These are phyloP conservation scores for Gymnopithys bicolor DNA, from an alignment of 2,797 vertebrate genomes.

Conservation along the genomic window DNA sequence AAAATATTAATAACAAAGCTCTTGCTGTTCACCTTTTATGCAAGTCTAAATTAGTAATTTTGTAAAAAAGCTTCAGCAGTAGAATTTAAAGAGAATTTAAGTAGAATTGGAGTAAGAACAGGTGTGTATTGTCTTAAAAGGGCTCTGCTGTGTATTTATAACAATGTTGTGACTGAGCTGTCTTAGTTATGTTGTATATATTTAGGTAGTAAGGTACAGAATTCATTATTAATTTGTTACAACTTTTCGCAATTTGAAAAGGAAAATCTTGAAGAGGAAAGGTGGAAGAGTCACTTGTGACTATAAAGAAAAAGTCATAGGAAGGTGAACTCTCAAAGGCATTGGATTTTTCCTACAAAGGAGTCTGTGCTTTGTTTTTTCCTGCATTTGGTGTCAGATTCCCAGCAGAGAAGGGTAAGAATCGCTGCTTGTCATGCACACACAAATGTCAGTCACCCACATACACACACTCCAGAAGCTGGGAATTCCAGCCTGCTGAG, in stretches of 20 bases:
- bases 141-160: neutral
- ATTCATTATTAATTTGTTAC: conserved; percentile 2
- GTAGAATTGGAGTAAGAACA: neutral
- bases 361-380: neutral
- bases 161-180: neutral
- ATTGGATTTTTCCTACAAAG: neutral
- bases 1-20: neutral
- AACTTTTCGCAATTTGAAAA: conserved; percentile 18
- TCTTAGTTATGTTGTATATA: neutral
- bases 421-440: conserved; percentile 26
- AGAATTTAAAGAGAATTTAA: neutral
- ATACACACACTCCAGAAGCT: neutral
- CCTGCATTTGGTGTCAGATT: conserved; percentile 25
- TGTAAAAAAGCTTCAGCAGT: neutral
- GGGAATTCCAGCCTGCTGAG: conserved; percentile 24
- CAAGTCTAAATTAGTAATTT: neutral
- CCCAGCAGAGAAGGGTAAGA: conserved; percentile 60
- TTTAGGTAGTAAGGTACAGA: conserved; percentile 15
- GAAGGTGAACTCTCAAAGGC: neutral
- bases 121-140: neutral
- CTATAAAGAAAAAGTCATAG: neutral
- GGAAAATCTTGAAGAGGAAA: neutral
- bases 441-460: conserved; percentile 16
- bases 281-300: neutral
- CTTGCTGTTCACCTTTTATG: neutral